Percentiles rank a stretch among this genome's conserved stretches.
phyloP scores from a whole-genome alignment of 2,888 invertebrate genomes.

The Cephus nigrinus region DNA sequence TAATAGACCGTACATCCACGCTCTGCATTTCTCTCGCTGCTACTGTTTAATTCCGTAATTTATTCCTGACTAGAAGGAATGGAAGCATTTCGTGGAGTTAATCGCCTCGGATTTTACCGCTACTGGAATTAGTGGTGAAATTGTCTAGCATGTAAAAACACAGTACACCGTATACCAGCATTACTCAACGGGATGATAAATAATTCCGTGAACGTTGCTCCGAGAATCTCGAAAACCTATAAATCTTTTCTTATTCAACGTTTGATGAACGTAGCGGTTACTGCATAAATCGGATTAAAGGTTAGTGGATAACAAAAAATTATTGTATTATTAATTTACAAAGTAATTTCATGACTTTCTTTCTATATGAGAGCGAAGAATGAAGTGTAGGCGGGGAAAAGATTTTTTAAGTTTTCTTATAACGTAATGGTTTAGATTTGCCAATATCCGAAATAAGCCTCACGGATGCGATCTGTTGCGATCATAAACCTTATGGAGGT shows the following conservation, averaged over 20 bases:
- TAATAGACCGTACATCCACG: background rate
- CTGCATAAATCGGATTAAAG: background rate
- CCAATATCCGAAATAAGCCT: background rate
- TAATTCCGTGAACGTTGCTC: background rate
- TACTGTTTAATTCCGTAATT: background rate
- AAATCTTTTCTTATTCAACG: background rate
- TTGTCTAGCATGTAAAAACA: background rate
- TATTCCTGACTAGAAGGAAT: background rate
- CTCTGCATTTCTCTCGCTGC: background rate
- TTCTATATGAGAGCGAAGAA: background rate
- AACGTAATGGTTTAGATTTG: background rate
- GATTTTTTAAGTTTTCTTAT: background rate
- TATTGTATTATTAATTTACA: background rate
- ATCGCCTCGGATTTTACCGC: background rate
- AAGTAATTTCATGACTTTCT: background rate
- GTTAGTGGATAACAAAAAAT: background rate
- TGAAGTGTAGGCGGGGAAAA: background rate
- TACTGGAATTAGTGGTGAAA: background rate
- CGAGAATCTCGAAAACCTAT: background rate
- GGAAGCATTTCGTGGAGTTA: background rate
- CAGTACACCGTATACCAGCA: background rate
- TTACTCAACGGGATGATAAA: background rate
- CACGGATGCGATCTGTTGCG: background rate
- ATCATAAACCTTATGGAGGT: background rate
- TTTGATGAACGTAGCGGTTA: background rate